Percentiles rank a stretch among this genome's conserved stretches.
Evolutionary conservation across 2,797 vertebrate species (phyloP).

Genomic region (Myotis planiceps): DNA sequence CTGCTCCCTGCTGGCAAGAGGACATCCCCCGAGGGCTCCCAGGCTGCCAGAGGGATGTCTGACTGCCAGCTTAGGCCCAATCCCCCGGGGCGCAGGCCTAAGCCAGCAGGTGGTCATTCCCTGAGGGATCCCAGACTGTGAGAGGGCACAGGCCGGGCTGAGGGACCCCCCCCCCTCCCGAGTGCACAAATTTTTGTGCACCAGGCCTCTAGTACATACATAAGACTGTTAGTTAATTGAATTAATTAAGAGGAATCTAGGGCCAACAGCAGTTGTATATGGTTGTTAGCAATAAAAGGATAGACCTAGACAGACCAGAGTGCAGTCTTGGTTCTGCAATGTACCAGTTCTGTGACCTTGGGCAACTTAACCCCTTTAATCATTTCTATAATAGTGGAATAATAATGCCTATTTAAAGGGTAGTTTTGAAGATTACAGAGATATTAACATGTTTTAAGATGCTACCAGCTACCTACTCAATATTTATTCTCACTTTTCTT

Average conservation of each 20-base stretch:
- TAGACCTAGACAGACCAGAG: not conserved
- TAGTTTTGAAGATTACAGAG: not conserved
- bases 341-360: not conserved
- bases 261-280: not conserved
- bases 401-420: not conserved
- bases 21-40: too few relatives aligned
- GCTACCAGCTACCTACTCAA: not conserved
- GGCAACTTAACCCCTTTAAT: not conserved
- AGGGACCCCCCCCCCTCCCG: too few relatives aligned
- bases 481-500: not conserved
- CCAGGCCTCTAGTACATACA: too few relatives aligned
- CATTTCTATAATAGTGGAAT: not conserved
- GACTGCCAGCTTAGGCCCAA: too few relatives aligned
- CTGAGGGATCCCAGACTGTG: too few relatives aligned
- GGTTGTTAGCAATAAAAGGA: not conserved
- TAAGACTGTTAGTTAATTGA: not conserved
- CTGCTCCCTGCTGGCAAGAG: too few relatives aligned
- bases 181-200: too few relatives aligned
- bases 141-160: too few relatives aligned
- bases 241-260: not conserved
- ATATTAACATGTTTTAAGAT: not conserved
- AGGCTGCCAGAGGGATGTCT: too few relatives aligned
- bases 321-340: not conserved
- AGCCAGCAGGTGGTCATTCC: too few relatives aligned
- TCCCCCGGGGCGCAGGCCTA: too few relatives aligned